Conservation (phyloP, 2,888 invertebrate genomes). For the Nasonia oneida region DNA sequence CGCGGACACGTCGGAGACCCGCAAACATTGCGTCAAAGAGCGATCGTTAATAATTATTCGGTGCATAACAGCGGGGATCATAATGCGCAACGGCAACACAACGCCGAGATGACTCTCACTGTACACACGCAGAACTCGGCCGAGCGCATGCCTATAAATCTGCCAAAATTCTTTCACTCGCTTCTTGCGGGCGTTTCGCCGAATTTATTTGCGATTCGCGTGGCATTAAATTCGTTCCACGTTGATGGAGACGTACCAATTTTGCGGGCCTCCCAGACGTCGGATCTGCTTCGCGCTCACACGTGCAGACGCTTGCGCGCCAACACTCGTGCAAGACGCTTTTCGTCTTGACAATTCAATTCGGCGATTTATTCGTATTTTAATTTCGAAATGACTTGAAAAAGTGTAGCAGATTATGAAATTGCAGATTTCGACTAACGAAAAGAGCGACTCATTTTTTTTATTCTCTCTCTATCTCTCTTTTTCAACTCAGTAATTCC, state of each 20-base stretch:
- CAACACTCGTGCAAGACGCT: background rate
- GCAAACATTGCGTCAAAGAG: slow-evolving; percentile 16
- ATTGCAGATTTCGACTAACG: slow-evolving; percentile 46
- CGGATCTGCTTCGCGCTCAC: too few species aligned
- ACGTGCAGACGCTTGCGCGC: background rate
- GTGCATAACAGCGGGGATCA: background rate
- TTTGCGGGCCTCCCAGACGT: too few species aligned
- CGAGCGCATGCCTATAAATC: slow-evolving; percentile 41
- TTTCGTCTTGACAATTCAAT: slow-evolving; percentile 10
- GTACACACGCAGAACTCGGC: background rate
- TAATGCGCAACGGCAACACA: background rate
- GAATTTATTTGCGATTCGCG: slow-evolving; percentile 51
- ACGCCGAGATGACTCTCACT: background rate
- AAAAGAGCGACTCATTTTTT: background rate
- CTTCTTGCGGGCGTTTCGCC: slow-evolving; percentile 37
- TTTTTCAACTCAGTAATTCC: slow-evolving; percentile 14
- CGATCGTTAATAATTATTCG: slow-evolving; percentile 55
- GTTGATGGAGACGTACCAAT: too few species aligned
- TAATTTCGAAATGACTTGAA: slow-evolving; percentile 37
- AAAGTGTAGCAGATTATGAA: slow-evolving; percentile 39
- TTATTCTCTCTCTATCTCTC: background rate
- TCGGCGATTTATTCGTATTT: slow-evolving; percentile 39
- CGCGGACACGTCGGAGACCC: slow-evolving; percentile 32
- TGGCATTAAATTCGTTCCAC: too few species aligned
- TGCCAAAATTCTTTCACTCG: slow-evolving; percentile 51